Evolutionary conservation across 2,797 vertebrate genomes (phyloP).

Genomic region (Mormyrus proboscirostris): DNA sequence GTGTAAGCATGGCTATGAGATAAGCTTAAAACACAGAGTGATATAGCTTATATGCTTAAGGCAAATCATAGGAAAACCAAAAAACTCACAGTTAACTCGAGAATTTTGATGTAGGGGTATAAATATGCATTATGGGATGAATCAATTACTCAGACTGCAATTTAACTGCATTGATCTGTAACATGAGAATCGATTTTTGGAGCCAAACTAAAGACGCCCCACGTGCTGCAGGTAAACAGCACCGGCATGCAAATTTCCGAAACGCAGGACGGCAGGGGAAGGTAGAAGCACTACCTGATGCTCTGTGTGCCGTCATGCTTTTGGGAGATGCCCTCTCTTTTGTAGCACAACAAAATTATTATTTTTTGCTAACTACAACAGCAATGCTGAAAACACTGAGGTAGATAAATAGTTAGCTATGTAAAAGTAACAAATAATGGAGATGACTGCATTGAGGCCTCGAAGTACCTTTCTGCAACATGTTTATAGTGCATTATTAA

Average conservation of each 20-base stretch:
- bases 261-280: not conserved
- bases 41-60: not conserved
- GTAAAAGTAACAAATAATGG: too few species aligned
- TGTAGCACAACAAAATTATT: not conserved
- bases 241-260: not conserved
- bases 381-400: not conserved
- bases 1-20: not conserved
- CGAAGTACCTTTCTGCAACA: not conserved
- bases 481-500: not conserved
- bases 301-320: not conserved
- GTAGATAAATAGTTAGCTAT: not conserved
- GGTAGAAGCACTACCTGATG: not conserved
- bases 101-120: not conserved
- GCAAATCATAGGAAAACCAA: not conserved
- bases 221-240: not conserved
- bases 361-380: not conserved
- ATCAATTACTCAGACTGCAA: not conserved
- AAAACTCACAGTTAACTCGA: not conserved
- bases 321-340: not conserved
- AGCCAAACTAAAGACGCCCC: not conserved
- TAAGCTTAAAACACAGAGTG: not conserved
- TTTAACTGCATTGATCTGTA: not conserved
- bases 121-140: not conserved
- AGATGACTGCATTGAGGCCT: not conserved
- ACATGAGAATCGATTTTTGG: not conserved